Percentiles rank a stretch among this genome's conserved stretches.
Conservation (phyloP, 2,888 invertebrate genomes). For the Teinopalpus imperialis region DNA sequence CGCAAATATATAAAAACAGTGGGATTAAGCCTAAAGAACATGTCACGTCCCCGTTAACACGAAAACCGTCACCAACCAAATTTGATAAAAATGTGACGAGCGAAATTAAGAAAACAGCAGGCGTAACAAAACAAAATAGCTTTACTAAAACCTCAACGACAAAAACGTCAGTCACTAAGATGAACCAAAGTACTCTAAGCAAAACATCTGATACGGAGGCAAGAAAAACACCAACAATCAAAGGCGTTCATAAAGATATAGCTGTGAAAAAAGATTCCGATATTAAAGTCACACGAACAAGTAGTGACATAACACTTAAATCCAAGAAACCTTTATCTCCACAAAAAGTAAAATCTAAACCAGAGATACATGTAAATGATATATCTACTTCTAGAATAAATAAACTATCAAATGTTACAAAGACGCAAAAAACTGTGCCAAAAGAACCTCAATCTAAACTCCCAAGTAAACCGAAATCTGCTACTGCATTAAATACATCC, state of each 20-base stretch:
- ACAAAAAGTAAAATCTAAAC: slow-evolving; percentile 70
- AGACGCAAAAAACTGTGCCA: slow-evolving; percentile 46
- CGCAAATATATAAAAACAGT: slow-evolving; percentile 55
- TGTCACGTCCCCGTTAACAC: slow-evolving; percentile 48
- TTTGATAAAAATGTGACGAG: slow-evolving; percentile 46
- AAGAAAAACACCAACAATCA: slow-evolving; percentile 54
- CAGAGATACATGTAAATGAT: slow-evolving; percentile 72
- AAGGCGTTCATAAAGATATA: slow-evolving; percentile 53
- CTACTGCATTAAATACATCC: slow-evolving; percentile 75
- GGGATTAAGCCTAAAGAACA: slow-evolving; percentile 57
- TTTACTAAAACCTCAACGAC: slow-evolving; percentile 44
- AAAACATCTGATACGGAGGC: slow-evolving; percentile 53
- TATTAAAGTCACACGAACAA: slow-evolving; percentile 75
- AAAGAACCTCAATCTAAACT: slow-evolving; percentile 58
- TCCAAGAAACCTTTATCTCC: slow-evolving; percentile 60
- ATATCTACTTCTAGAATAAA: slow-evolving; percentile 48
- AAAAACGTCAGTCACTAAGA: slow-evolving; percentile 44
- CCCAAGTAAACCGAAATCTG: slow-evolving; percentile 69
- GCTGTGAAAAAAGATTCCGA: slow-evolving; percentile 63
- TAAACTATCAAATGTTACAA: slow-evolving; percentile 41
- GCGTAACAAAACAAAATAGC: slow-evolving; percentile 51
- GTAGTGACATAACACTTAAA: slow-evolving; percentile 82
- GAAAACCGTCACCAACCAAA: slow-evolving; percentile 55
- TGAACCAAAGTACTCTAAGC: slow-evolving; percentile 36
- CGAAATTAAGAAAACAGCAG: slow-evolving; percentile 54